Percentiles rank a stretch among this genome's conserved stretches.
phyloP scores from a whole-genome alignment of 2,113 vertebrate genomes.

The Hiodon tergisus region DNA sequence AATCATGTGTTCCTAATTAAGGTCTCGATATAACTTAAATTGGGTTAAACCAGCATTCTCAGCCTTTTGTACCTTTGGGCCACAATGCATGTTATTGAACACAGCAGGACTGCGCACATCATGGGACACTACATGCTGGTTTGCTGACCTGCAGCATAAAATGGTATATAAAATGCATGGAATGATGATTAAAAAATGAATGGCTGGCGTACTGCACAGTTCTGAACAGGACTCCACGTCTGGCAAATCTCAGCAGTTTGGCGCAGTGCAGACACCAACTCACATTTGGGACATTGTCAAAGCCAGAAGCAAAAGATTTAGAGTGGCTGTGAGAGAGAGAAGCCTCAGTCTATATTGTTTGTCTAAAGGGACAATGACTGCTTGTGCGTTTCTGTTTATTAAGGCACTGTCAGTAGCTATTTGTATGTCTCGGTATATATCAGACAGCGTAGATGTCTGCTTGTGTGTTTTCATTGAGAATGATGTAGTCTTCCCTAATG shows the following conservation, averaged over 20 bases:
- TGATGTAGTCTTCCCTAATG: no score
- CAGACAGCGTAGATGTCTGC: no score
- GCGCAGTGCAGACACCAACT: no score
- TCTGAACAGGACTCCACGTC: neutral
- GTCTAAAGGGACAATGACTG: neutral
- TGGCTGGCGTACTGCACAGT: no score
- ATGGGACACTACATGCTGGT: neutral
- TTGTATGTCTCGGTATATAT: no score
- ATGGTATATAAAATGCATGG: neutral
- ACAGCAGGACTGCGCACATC: conserved; percentile 10
- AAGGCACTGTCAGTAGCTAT: no score
- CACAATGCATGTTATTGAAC: conserved; percentile 27
- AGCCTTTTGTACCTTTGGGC: conserved; percentile 34
- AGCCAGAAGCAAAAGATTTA: neutral
- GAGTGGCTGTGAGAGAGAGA: neutral
- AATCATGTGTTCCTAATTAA: conserved; percentile 42
- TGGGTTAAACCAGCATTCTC: conserved; percentile 45
- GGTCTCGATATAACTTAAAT: conserved; percentile 31
- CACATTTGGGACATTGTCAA: neutral
- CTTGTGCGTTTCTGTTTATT: no score
- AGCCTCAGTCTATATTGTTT: neutral
- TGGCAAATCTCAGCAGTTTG: neutral
- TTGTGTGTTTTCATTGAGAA: no score
- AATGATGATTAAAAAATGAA: neutral
- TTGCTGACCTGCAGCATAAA: neutral